Evolutionary conservation across 1,140 invertebrate genomes (phyloP).

Genomic region (Acyrthosiphon pisum): DNA sequence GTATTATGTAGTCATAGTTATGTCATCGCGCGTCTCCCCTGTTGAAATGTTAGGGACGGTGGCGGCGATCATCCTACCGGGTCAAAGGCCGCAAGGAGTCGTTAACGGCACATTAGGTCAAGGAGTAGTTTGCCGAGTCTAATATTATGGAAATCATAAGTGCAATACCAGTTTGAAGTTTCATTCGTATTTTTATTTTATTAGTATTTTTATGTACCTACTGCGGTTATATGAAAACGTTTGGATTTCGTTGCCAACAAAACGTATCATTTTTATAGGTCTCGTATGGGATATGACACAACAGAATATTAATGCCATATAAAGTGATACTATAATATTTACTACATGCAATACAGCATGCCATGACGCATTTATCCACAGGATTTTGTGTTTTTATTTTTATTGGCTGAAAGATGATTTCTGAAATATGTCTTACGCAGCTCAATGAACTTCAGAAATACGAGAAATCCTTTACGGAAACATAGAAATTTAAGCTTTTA

Average conservation of each 20-base stretch:
- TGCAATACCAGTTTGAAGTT: slow-evolving; percentile 40
- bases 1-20: neutral
- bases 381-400: neutral
- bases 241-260: neutral
- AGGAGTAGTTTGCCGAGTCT: neutral
- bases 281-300: neutral
- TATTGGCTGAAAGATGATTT: neutral
- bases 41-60: neutral
- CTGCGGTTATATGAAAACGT: neutral
- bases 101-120: neutral
- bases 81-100: slow-evolving; percentile 42
- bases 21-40: neutral
- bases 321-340: neutral
- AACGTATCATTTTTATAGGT: neutral
- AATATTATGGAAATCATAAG: neutral
- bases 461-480: neutral
- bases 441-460: neutral
- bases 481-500: neutral
- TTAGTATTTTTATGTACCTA: neutral
- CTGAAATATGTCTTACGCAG: neutral
- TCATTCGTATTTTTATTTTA: neutral
- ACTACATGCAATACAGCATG: neutral
- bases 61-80: neutral
- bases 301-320: neutral
- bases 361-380: neutral